These are phyloP conservation scores for Micronycteris hirsuta DNA, from an alignment of 2,113 vertebrate species.

Conservation along the genomic window DNA sequence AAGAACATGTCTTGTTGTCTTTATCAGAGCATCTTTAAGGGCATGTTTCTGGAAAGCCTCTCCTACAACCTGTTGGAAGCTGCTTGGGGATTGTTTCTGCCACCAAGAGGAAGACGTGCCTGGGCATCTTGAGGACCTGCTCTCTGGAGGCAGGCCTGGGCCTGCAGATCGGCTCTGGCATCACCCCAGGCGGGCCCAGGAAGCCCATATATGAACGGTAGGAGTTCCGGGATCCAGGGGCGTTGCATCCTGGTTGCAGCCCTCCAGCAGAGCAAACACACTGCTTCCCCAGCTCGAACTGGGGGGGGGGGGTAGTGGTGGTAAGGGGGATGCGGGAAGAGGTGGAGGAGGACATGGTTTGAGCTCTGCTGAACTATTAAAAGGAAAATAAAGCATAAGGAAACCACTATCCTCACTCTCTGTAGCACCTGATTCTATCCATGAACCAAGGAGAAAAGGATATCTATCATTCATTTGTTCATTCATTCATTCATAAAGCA, in stretches of 20 bases:
- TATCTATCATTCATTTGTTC: not conserved
- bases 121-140: not conserved
- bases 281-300: not conserved
- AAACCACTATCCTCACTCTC: not conserved
- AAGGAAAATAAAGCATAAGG: not conserved
- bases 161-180: not conserved
- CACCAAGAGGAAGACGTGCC: not conserved
- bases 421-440: not conserved
- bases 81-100: not conserved
- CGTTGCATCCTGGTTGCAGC: not conserved
- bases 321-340: not conserved
- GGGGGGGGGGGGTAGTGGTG: fast-evolving
- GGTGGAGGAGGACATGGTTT: not conserved
- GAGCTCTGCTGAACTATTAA: not conserved
- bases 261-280: not conserved
- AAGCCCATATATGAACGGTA: not conserved
- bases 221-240: not conserved
- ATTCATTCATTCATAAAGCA: not conserved
- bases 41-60: constrained; percentile 22
- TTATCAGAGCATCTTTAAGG: constrained; percentile 29
- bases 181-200: not conserved
- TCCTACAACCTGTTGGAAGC: not conserved
- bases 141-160: not conserved
- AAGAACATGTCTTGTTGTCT: not conserved
- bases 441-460: not conserved